Evolutionary conservation across 1,140 invertebrate species (phyloP).

Genomic region (Drosophila teissieri): DNA sequence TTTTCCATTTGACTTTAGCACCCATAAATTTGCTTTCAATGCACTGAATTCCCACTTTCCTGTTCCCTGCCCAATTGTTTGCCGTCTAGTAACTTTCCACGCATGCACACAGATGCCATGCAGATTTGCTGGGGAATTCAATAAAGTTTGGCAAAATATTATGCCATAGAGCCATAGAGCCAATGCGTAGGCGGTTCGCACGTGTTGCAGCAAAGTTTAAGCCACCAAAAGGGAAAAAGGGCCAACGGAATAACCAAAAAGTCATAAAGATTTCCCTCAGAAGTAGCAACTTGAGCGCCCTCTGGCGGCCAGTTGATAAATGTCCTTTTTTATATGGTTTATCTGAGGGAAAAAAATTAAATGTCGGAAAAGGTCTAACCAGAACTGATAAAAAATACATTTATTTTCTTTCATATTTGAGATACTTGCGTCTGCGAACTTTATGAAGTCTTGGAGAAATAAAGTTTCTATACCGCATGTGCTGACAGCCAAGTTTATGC

Average conservation of each 20-base stretch:
- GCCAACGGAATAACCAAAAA: constrained; percentile 53
- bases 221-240: constrained; percentile 13
- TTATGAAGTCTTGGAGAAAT: background rate
- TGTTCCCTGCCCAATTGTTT: constrained; percentile 42
- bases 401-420: constrained; percentile 13
- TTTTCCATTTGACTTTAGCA: constrained; percentile 76
- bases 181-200: constrained; percentile 47
- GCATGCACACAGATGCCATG: constrained; percentile 49
- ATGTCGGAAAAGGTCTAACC: constrained; percentile 14
- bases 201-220: constrained; percentile 70
- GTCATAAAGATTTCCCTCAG: constrained; percentile 74
- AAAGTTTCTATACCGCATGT: constrained; percentile 22
- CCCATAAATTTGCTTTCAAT: constrained; percentile 75
- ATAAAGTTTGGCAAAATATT: constrained; percentile 82
- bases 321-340: constrained; percentile 24
- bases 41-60: constrained; percentile 40
- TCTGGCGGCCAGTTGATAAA: constrained; percentile 69
- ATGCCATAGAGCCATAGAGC: constrained; percentile 66
- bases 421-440: constrained; percentile 10
- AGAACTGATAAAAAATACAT: constrained; percentile 18
- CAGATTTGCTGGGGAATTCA: constrained; percentile 77
- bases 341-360: constrained; percentile 47
- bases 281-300: constrained; percentile 45
- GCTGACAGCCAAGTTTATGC: constrained; percentile 29
- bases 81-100: constrained; percentile 57